Evolutionary conservation across 2,797 vertebrate genomes (phyloP), one percentile per base, ranked within the genome.

Genomic region (Sebastes iracundus): DNA sequence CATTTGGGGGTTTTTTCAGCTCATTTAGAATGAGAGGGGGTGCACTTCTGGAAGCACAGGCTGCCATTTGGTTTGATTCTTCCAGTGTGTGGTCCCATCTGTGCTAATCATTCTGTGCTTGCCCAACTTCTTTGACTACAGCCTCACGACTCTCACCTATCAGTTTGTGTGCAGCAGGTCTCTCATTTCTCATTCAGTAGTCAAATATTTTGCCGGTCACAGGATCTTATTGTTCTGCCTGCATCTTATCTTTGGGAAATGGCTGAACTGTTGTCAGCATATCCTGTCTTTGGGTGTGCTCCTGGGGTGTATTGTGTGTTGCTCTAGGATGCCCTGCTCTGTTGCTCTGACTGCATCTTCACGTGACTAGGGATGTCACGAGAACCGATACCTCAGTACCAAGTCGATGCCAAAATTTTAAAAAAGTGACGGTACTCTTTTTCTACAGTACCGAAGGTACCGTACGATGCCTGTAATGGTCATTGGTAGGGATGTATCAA

Each of bases 11-110:
- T 80, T 83, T 78, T 74, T 88, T 80, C 69, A 80, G 64, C 67
- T 88, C 82, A 89, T 90, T 90, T 85, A 77, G 74, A 83, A 80
- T 69, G 38, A 68, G 67, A 64, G 18, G 79, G 22, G 28, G 74
- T 52, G 28, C 30, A 52, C 72, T 81, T 84, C 25, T 65, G 66
- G 71, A 79, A 65, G 63, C 80, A 77, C 75, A 75, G 63, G 75
- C 62, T 90, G 78, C 75, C 63, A 79, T 75, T 81, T 82, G 70
- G 58, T 80, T 81, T 79, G 69, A 59, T 85, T 87, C 73, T 80
- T 85, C 38, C 53, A 52, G 52, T 32, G 70, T 13, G 38, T n/a
- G 4, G 30, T 74, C 79, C 81, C 89, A 85, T 90, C 80, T 92
- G 82, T 74, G 59, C 74, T 82, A 64, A 85, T 85, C 78, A 80